These are phyloP conservation scores for Salvelinus alpinus DNA, from an alignment of 2,113 vertebrate species.

Conservation along the genomic window DNA sequence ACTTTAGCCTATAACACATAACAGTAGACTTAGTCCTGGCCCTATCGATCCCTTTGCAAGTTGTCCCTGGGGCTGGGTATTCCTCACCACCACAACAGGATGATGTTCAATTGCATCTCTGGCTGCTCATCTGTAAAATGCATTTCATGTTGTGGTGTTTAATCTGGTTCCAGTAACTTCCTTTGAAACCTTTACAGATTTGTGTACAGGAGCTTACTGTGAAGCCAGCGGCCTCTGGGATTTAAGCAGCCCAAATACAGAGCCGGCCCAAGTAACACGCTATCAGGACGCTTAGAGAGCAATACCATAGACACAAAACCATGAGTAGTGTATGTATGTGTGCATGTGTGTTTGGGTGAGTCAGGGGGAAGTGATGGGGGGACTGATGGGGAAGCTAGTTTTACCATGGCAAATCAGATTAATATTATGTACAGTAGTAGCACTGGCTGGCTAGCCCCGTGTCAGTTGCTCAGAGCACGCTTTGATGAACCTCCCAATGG, in stretches of 20 bases:
- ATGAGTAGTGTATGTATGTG: not conserved
- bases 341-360: too few species aligned
- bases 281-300: conserved; percentile 14
- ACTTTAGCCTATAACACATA: too few species aligned
- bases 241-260: conserved; percentile 2
- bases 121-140: conserved; percentile 15
- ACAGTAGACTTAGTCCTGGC: too few species aligned
- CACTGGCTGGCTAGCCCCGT: conserved; percentile 1
- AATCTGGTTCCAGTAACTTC: conserved; percentile 19
- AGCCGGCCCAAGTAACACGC: conserved; percentile 6
- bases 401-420: conserved; percentile 41
- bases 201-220: not conserved
- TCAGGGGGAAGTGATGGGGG: conserved; percentile 32
- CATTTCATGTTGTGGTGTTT: conserved; percentile 26
- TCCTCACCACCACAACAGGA: not conserved
- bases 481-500: conserved; percentile 34
- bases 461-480: conserved; percentile 26
- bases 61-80: too few species aligned
- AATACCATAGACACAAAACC: conserved; percentile 30
- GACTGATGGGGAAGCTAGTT: conserved; percentile 11
- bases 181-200: conserved; percentile 20
- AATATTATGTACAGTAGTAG: conserved; percentile 17
- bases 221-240: conserved; percentile 14
- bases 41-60: conserved; percentile 1
- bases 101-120: not conserved